Evolutionary conservation across 2,797 vertebrate species (phyloP), one percentile per base, ranked within the genome.

Genomic region (Pipistrellus nathusii): DNA sequence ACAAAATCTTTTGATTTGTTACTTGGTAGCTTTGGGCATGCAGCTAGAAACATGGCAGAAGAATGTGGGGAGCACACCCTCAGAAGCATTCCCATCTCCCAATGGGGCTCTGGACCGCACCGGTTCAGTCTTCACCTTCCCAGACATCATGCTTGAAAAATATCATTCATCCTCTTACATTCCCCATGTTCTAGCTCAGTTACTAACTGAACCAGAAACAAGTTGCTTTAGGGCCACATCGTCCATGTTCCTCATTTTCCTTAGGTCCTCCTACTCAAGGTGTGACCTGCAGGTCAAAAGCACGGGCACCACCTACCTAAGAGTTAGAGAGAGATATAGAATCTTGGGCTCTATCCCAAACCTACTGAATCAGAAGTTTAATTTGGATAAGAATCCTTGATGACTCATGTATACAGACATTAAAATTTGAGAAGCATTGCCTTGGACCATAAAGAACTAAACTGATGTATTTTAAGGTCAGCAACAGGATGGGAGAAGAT

Each of bases 51-150:
- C 27, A 12, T 3, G n/a, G 6, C 57, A 25, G 17, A 38, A 41
- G 8, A 32, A 14, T 2, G 64, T 17, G 41, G 21, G 25, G 5
- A 35, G n/a, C 27, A 1, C 2, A 0, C 1, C 21, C 83, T 86
- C 46, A 46, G 0, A 38, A 46, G 8, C 44, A 48, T 6, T 27
- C 9, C 32, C 21, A 5, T 1, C 11, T 27, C 9, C 27, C 21
- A 5, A 0, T 9, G 32, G 46, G 38, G 14, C 3, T 2, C 0
- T 2, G 11, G 2, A 3, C 20, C 21, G 1, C 25, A 68, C 5
- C 15, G 3, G 3, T 8, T 83, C 23, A 64, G 23, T 32, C 68
- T 83, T 7, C 1, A 21, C 17, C 72, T 53, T 23, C 8, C 35
- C 64, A 41, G 68, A 13, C 35, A 13, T 46, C n/a, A 25, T 55